Evolutionary conservation across 1,140 invertebrate species (phyloP), one percentile per base, ranked within the genome.

Genomic region (Paracyclopina nana): DNA sequence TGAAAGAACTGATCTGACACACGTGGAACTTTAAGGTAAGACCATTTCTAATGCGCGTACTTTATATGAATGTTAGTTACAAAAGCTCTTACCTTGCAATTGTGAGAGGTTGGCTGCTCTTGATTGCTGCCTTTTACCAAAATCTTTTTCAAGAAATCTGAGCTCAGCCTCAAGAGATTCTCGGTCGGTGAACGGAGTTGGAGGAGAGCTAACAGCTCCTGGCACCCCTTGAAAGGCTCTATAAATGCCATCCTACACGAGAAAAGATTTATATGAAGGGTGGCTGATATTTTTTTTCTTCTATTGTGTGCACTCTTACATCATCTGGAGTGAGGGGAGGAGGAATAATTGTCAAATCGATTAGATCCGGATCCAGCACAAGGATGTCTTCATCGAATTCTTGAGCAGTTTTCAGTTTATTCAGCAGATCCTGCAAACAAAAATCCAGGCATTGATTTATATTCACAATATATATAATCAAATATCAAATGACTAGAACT

Each of bases 301-400:
- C 6, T 26, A 26, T 6, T 8, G 25, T 26, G 20, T n/a, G n/a
- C n/a, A 27, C 27, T 6, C 8, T 25, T 14, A 64, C 68, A 61
- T 80, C 77, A 60, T 83, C 79, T 8, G 80, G 78, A 2, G 79
- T 81, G 57, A 77, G 74, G 0, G 82, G 82, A 6, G 83, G 82
- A 46, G 81, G 83, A 60, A 88, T 75, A 60, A 82, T 71, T 30
- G 82, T 86, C 62, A 90, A 69, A 70, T 90, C 84, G 60, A 87
- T 88, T 56, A 90, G 78, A 69, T 90, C 84, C 22, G 79, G 77
- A 62, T 88, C 83, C 53, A 80, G 72, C 60, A 76, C 78, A 12
- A 74, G 65, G 26, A 70, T 73, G 24, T 70, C 69, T 56, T 72
- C 69, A 0, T 66, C 65, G 6, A 72, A 62, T 1, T 1, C 14